Conservation (phyloP, 2,888 invertebrate species). For the Cryptocheilus praepositus region DNA sequence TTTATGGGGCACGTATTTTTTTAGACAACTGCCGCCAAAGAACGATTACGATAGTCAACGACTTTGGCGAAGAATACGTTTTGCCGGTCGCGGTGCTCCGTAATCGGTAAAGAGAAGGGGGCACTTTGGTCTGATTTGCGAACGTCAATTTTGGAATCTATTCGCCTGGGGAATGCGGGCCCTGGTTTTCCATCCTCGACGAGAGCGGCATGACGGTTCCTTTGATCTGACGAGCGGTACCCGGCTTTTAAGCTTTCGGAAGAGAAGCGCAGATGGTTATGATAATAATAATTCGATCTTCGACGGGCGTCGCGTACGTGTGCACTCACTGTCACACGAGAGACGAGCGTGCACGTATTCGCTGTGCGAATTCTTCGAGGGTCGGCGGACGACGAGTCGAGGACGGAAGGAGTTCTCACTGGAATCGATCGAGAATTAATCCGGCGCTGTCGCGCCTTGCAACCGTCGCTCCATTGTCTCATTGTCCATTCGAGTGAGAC, state of each 20-base stretch:
- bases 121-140: constrained; percentile 36
- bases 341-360: background rate
- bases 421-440: constrained; percentile 57
- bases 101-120: background rate
- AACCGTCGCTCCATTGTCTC: constrained; percentile 56
- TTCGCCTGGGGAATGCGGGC: constrained; percentile 43
- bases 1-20: background rate
- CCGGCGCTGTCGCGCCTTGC: constrained; percentile 58
- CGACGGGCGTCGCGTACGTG: constrained; percentile 8
- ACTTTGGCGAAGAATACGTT: too few relatives aligned
- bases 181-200: constrained; percentile 41
- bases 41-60: constrained; percentile 28
- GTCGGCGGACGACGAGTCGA: constrained; percentile 4
- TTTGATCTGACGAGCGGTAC: constrained; percentile 47
- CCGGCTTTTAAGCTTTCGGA: constrained; percentile 48
- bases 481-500: constrained; percentile 46
- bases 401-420: constrained; percentile 36
- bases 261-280: constrained; percentile 50
- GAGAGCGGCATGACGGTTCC: constrained; percentile 33
- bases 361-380: background rate
- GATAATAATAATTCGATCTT: constrained; percentile 55
- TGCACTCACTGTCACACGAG: background rate
- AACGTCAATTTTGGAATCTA: constrained; percentile 42
- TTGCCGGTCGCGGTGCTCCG: too few relatives aligned
- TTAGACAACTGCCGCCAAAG: constrained; percentile 34